Conservation (phyloP, 2,797 vertebrate species). For the Halcyon chelicuti region DNA sequence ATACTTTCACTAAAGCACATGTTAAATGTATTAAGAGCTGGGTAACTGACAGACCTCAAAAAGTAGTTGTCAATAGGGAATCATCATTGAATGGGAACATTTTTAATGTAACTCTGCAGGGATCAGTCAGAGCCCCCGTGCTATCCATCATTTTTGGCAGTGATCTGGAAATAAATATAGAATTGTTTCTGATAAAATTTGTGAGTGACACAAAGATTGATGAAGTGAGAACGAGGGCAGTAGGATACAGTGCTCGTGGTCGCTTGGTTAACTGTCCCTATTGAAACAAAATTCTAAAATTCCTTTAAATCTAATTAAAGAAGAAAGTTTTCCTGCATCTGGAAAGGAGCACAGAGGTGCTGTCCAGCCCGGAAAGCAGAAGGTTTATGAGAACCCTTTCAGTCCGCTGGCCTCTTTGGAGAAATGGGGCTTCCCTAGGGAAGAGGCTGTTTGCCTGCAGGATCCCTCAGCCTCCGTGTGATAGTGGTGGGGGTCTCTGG, state of each 20-base stretch:
- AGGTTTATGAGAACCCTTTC: not conserved
- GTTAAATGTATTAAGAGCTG: constrained; percentile 27
- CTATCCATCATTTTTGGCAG: constrained; percentile 53
- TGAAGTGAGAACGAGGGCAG: not conserved
- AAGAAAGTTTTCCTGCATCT: not conserved
- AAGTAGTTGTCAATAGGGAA: constrained; percentile 64
- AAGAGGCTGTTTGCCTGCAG: not conserved
- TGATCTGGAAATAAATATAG: constrained; percentile 60
- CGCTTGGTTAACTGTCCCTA: not conserved
- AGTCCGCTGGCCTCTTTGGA: not conserved
- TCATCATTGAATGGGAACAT: constrained; percentile 44
- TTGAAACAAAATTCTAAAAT: constrained; percentile 1
- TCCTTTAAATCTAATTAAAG: not conserved
- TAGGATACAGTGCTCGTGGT: not conserved
- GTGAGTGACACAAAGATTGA: constrained; percentile 29
- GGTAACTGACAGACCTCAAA: constrained; percentile 63
- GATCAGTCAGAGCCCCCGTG: constrained; percentile 38
- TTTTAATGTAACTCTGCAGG: constrained; percentile 26
- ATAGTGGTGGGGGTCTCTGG: not conserved
- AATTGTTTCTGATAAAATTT: constrained; percentile 48
- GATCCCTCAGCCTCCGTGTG: not conserved
- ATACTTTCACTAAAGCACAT: constrained; percentile 19
- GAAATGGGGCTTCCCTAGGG: not conserved
- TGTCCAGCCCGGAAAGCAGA: not conserved
- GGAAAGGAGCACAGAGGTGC: not conserved